Percentiles rank a stretch among this genome's conserved stretches.
These are phyloP conservation scores for Ptychoptera albimana DNA, from an alignment of 2,888 invertebrate genomes.

Conservation along the genomic window DNA sequence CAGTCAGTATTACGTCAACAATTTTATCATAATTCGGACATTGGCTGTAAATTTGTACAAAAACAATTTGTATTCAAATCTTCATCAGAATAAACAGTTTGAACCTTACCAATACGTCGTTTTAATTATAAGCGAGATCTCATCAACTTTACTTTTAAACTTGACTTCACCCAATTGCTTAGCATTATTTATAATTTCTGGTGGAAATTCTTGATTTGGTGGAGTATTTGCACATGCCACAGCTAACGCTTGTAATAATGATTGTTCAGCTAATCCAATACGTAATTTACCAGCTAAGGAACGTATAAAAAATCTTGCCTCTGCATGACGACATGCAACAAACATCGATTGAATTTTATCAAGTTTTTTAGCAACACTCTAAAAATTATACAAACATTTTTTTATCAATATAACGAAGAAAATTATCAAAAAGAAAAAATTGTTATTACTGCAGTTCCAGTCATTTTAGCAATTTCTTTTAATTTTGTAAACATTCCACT, in stretches of 20 bases:
- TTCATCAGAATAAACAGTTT: constrained; percentile 2
- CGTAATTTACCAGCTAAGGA: constrained; percentile 87
- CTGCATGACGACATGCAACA: constrained; percentile 75
- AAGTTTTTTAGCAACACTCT: constrained; percentile 73
- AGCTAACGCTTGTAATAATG: constrained; percentile 79
- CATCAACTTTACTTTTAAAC: constrained; percentile 61
- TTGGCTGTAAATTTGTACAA: constrained; percentile 42
- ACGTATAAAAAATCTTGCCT: constrained; percentile 79
- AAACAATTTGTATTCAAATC: too few species aligned
- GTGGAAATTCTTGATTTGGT: constrained; percentile 47
- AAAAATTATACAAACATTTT: constrained; percentile 10
- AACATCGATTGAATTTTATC: constrained; percentile 83
- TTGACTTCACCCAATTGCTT: constrained; percentile 44
- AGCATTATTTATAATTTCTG: constrained; percentile 43
- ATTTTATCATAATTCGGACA: constrained; percentile 88
- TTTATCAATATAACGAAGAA: background rate
- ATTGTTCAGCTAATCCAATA: constrained; percentile 94
- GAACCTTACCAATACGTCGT: constrained; percentile 70
- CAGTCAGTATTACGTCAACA: constrained; percentile 56
- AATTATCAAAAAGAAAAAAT: background rate
- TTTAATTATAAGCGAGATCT: constrained; percentile 62
- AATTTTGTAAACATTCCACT: constrained; percentile 64
- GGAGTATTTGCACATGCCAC: constrained; percentile 70
- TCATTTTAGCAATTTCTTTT: constrained; percentile 72
- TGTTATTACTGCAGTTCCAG: constrained; percentile 50